Conservation (phyloP, 1,140 invertebrate species). For the Sipha flava region DNA sequence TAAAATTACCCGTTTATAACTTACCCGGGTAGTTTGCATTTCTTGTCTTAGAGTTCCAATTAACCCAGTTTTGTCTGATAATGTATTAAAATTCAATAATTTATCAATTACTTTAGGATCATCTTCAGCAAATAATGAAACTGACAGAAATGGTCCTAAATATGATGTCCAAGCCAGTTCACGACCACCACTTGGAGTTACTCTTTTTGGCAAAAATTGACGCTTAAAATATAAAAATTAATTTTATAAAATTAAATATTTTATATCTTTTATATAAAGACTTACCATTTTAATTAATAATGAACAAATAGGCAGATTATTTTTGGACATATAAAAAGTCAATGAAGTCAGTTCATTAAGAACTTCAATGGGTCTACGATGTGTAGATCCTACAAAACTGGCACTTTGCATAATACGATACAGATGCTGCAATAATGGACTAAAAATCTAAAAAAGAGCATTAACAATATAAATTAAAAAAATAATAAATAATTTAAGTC, state of each 20-base stretch:
- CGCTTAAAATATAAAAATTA: conserved; percentile 45
- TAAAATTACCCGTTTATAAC: too few relatives aligned
- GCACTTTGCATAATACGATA: conserved; percentile 58
- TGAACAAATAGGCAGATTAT: conserved; percentile 64
- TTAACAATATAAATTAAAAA: conserved; percentile 13
- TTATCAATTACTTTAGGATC: conserved; percentile 67
- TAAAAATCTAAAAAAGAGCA: conserved; percentile 51
- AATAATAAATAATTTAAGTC: neutral
- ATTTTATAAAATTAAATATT: conserved; percentile 29
- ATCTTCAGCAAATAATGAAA: conserved; percentile 89
- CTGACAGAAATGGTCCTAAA: conserved; percentile 78
- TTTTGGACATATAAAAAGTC: conserved; percentile 48
- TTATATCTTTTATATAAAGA: neutral
- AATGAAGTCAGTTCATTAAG: conserved; percentile 65
- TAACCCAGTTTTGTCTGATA: conserved; percentile 49
- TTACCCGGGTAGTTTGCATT: conserved; percentile 55
- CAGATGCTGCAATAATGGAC: conserved; percentile 60
- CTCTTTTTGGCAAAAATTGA: conserved; percentile 66
- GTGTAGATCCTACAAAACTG: conserved; percentile 62
- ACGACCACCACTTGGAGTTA: conserved; percentile 62
- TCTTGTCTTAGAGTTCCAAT: conserved; percentile 59
- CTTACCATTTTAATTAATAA: conserved; percentile 54
- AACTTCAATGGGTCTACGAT: conserved; percentile 56
- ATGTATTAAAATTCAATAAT: conserved; percentile 51
- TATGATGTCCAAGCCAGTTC: conserved; percentile 73